These are phyloP conservation scores for Drosophila ohnishii DNA, from an alignment of 1,140 invertebrate genomes.

Conservation along the genomic window DNA sequence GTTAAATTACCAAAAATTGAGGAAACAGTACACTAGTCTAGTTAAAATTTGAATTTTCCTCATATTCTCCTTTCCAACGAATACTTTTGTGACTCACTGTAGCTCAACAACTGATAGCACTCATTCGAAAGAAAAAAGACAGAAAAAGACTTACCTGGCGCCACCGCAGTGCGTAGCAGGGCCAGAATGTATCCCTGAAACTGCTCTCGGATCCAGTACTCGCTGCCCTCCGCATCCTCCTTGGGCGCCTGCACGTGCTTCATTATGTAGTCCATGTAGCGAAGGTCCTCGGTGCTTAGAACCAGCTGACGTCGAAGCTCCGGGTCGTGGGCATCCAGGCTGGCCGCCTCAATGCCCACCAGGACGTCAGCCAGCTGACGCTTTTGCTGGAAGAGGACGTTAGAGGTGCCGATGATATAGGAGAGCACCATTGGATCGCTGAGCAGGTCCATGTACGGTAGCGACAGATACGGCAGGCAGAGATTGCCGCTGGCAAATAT, in stretches of 20 bases:
- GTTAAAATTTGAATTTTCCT: too few species aligned
- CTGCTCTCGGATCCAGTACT: conserved; percentile 97
- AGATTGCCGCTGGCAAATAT: conserved; percentile 97
- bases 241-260: conserved; percentile 91
- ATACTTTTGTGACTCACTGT: too few species aligned
- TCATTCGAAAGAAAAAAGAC: neutral
- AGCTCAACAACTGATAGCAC: neutral
- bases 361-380: conserved; percentile 94
- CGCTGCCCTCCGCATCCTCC: conserved; percentile 93
- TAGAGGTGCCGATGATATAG: conserved; percentile 98
- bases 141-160: conserved; percentile 85
- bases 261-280: conserved; percentile 97
- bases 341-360: conserved; percentile 94
- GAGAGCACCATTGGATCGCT: conserved; percentile 94
- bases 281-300: conserved; percentile 96
- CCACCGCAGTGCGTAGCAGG: conserved; percentile 91
- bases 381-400: conserved; percentile 98
- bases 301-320: conserved; percentile 92
- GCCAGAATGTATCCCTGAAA: conserved; percentile 96
- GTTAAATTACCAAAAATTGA: too few species aligned
- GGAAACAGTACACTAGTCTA: too few species aligned
- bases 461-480: conserved; percentile 97
- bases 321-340: conserved; percentile 94
- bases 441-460: conserved; percentile 97
- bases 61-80: too few species aligned